Percentiles rank a stretch among this genome's conserved stretches.
Evolutionary conservation across 2,888 invertebrate species (phyloP).

Genomic region (Stenurella melanura): DNA sequence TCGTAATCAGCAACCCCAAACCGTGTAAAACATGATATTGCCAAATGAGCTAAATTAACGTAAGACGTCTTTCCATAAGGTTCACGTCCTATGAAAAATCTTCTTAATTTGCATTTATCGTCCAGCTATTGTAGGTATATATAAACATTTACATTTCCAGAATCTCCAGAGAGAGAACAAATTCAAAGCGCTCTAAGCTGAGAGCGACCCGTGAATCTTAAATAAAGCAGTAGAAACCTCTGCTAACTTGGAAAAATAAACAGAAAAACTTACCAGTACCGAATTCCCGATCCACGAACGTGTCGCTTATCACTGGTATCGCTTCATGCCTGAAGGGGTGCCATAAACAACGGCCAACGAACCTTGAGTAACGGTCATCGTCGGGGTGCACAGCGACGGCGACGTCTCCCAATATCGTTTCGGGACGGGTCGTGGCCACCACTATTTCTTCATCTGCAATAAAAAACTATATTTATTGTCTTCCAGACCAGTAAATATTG

Average conservation of each 20-base stretch:
- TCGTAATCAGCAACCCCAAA: too few species aligned
- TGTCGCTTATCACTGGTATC: constrained; percentile 92
- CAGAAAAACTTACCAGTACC: constrained; percentile 85
- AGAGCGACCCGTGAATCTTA: not conserved
- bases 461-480: constrained; percentile 30
- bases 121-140: too few species aligned
- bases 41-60: too few species aligned
- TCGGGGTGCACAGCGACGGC: constrained; percentile 98
- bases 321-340: constrained; percentile 93
- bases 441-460: constrained; percentile 83
- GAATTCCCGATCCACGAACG: constrained; percentile 95
- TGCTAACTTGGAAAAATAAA: not conserved
- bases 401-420: constrained; percentile 98
- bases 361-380: constrained; percentile 83
- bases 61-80: too few species aligned
- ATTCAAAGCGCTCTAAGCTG: not conserved
- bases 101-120: too few species aligned
- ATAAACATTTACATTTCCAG: not conserved
- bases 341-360: constrained; percentile 86
- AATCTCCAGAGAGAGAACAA: not conserved
- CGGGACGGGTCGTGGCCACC: constrained; percentile 98
- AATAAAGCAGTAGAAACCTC: not conserved
- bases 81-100: too few species aligned
- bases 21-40: too few species aligned
- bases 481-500: not conserved